Evolutionary conservation across 2,113 vertebrate genomes (phyloP).

Genomic region (Phoxinus phoxinus): DNA sequence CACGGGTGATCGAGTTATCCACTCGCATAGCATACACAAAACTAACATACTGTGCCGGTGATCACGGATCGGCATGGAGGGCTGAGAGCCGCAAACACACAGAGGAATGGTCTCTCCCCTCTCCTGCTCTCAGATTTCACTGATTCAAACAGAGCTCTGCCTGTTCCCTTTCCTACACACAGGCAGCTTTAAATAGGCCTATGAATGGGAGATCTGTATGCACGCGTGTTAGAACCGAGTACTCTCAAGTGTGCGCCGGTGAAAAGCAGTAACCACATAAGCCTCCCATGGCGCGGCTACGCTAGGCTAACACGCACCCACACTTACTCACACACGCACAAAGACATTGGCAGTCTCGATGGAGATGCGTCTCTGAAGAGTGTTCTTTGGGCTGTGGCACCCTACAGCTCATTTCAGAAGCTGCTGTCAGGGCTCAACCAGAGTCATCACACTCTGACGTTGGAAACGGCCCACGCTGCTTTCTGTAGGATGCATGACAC

Average conservation of each 20-base stretch:
- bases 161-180: conserved; percentile 36
- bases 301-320: not conserved
- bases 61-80: not conserved
- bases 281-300: conserved; percentile 1
- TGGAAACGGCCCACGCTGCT: not conserved
- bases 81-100: not conserved
- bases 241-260: conserved; percentile 22
- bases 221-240: not conserved
- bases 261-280: conserved; percentile 14
- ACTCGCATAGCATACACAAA: not conserved
- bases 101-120: conserved; percentile 15
- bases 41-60: conserved; percentile 2
- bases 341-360: not conserved
- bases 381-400: conserved; percentile 4
- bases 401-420: conserved; percentile 23
- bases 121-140: conserved; percentile 35
- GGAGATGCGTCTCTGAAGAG: conserved; percentile 6
- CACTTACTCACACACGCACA: not conserved
- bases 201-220: conserved; percentile 52
- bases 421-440: conserved; percentile 2
- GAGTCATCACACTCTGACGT: conserved; percentile 32
- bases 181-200: conserved; percentile 41
- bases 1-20: not conserved
- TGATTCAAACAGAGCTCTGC: conserved; percentile 30
- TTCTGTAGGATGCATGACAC: not conserved